phyloP scores from a whole-genome alignment of 2,113 vertebrate genomes.

The Petrocephalus zakoni region DNA sequence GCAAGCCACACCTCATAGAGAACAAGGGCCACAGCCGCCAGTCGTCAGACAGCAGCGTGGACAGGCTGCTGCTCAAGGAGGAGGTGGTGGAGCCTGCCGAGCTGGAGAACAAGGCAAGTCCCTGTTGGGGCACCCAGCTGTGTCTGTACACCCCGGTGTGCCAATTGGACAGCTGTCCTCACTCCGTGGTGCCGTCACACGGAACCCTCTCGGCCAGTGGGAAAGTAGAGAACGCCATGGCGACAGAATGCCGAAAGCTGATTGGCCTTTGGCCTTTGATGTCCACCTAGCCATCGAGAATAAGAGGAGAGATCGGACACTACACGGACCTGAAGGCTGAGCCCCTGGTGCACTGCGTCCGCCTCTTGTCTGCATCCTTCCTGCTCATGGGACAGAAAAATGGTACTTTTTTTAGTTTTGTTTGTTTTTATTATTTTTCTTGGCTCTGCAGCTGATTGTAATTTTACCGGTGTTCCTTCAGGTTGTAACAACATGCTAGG shows the following conservation, averaged over 20 bases:
- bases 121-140: not conserved
- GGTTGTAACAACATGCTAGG: not conserved
- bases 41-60: conserved; percentile 81
- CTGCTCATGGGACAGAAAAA: conserved; percentile 81
- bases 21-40: conserved; percentile 77
- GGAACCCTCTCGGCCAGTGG: not conserved
- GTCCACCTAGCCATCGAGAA: conserved; percentile 69
- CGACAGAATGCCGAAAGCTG: not conserved
- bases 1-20: conserved; percentile 74
- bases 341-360: conserved; percentile 84
- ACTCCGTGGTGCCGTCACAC: not conserved
- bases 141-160: not conserved
- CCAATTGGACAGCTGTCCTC: not conserved
- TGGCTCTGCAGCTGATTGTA: not conserved
- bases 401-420: conserved; percentile 54
- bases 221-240: not conserved
- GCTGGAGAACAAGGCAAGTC: conserved; percentile 75
- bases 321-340: conserved; percentile 71
- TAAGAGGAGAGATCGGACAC: conserved; percentile 88
- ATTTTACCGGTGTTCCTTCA: not conserved
- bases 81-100: conserved; percentile 71
- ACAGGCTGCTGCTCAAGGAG: conserved; percentile 74
- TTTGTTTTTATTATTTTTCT: not conserved
- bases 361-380: conserved; percentile 88
- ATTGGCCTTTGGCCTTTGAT: not conserved